Evolutionary conservation across 2,888 invertebrate genomes (phyloP), one percentile per base, ranked within the genome.

Genomic region (Rhingia rostrata): DNA sequence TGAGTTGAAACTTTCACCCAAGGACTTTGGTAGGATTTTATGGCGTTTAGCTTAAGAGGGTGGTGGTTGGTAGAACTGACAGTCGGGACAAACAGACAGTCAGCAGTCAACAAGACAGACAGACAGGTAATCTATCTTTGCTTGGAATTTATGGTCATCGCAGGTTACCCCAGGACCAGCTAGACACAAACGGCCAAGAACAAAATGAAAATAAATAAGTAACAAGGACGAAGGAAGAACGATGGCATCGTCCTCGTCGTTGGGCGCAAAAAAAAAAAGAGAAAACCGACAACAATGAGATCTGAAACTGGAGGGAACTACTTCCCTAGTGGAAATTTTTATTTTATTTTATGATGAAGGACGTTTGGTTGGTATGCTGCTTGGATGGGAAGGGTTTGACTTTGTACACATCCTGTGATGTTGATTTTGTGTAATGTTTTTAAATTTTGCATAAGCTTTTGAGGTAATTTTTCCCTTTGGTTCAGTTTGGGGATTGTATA

Each of bases 91-190:
- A 37, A 49, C 30, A 73, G 73, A 66, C 74, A 73, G 56, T 74
- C 66, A 74, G 43, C 67, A 81, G 75, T 70, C 75, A 81, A 69
- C 67, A 64, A 43, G 75, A 81, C 75, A 81, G 69, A 74, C 80
- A 81, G 81, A 84, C 83, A 84, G 83, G 83, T 80, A 84, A 84
- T 84, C 69, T 45, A 84, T 84, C 79, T 80, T 64, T 53, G 30
- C 53, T 69, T 30, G 32, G 39, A 83, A 84, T 84, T 84, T 84
- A 84, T 74, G 74, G 74, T 74, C 74, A 72, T 73, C 60, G 67
- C 60, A 67, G 81, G 77, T 78, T 49, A 61, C 51, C 45, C 72
- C 5, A 7, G 12, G 6, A 30, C 49, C 9, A 49, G 30, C 47
- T 22, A 14, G 35, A 53, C 12, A 12, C 37, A 61, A 32, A 58